phyloP scores from a whole-genome alignment of 2,888 invertebrate species.

The Agriopis aurantiaria region DNA sequence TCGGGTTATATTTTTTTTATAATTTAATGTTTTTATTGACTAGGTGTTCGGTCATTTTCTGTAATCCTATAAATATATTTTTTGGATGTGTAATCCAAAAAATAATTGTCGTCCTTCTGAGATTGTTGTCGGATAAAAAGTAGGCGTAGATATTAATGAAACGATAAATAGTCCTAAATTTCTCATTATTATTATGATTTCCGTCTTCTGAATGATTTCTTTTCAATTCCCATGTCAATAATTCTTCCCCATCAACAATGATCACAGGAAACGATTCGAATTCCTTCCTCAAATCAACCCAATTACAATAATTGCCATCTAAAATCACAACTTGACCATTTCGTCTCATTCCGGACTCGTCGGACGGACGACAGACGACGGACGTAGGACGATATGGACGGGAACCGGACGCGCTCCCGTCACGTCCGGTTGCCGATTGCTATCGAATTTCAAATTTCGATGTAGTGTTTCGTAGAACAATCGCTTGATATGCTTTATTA shows the following conservation, averaged over 20 bases:
- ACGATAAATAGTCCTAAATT: too few relatives aligned
- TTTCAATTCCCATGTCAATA: conserved; percentile 16
- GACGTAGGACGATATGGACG: conserved; percentile 21
- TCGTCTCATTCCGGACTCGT: conserved; percentile 20
- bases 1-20: background rate
- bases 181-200: background rate
- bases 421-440: conserved; percentile 44
- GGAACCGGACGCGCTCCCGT: conserved; percentile 31
- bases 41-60: too few relatives aligned
- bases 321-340: conserved; percentile 30
- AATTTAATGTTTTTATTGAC: background rate
- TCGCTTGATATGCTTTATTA: conserved; percentile 15
- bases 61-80: too few relatives aligned
- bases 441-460: conserved; percentile 65
- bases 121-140: too few relatives aligned
- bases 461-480: conserved; percentile 36
- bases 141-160: too few relatives aligned
- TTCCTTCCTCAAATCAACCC: conserved; percentile 30
- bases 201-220: background rate
- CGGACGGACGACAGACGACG: conserved; percentile 27
- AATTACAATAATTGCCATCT: conserved; percentile 38
- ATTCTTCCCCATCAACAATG: conserved; percentile 15
- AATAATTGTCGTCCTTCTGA: too few relatives aligned
- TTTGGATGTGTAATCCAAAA: too few relatives aligned
- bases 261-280: conserved; percentile 33